Evolutionary conservation across 2,113 vertebrate genomes (phyloP), one percentile per base, ranked within the genome.

Genomic region (Prinia subflava): DNA sequence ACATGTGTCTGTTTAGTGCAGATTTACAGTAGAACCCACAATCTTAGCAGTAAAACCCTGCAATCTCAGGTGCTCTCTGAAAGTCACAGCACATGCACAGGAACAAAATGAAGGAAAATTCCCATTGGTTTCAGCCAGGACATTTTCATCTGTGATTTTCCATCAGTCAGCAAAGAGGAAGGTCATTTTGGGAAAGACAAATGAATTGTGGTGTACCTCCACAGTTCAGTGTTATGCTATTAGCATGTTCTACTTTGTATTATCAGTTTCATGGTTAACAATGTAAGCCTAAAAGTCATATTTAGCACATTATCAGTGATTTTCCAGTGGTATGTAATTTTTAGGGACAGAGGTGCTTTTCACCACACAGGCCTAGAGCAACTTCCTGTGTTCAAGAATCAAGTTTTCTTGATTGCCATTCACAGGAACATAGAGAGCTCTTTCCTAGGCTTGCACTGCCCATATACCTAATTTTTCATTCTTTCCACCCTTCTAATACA

Each of bases 191-290:
- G 44, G 47, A 91, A 95, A 91, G 92, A 78, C 24, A 57, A 91
- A 71, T 55, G 31, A 93, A 94, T 81, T 94, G 86, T 62, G 47
- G n/a, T 70, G 67, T 79, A 69, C 37, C 37, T 86, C 46, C 37
- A 93, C 46, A 63, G 79, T 35, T 84, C 83, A 64, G 53, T 44
- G 63, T 93, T 94, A 74, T 89, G 57, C 21, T 77, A 69, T 82
- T 92, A 94, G 83, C 52, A 93, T 88, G 77, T 94, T 94, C 59
- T 59, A 94, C 88, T 95, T 96, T 47, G 2, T 75, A 93, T 89
- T 37, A 84, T 49, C 77, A 82, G 52, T 68, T 90, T 78, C 57
- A 82, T 30, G 69, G 76, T 55, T 76, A 84, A 94, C 46, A 89
- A 64, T 73, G 30, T 68, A 89, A 86, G 56, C 46, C 64, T 50